Evolutionary conservation across 2,113 vertebrate species (phyloP).

Genomic region (Eublepharis macularius): DNA sequence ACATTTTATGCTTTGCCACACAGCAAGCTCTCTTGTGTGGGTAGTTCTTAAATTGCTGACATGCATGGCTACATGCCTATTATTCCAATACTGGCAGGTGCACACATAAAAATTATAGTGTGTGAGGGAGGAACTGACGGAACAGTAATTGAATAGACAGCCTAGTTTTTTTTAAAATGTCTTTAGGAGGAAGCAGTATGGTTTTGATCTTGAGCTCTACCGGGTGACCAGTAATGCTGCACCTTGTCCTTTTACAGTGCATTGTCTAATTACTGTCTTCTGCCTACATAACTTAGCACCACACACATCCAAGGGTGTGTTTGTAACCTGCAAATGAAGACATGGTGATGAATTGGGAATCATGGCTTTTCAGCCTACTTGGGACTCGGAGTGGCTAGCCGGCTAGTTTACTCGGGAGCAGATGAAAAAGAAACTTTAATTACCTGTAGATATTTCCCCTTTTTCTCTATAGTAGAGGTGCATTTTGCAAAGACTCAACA

Average conservation of each 20-base stretch:
- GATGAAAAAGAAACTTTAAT: neutral
- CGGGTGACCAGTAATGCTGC: neutral
- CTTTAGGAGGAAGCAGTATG: constrained; percentile 15
- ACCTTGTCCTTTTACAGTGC: neutral
- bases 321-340: neutral
- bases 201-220: neutral
- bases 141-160: constrained; percentile 22
- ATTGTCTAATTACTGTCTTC: fast-evolving
- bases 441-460: neutral
- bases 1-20: constrained; percentile 3
- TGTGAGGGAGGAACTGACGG: constrained; percentile 4
- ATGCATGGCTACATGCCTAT: neutral
- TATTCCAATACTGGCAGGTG: neutral
- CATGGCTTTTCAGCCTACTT: neutral
- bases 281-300: neutral
- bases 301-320: fast-evolving
- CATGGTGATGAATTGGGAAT: neutral
- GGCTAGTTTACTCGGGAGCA: neutral
- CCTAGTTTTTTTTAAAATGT: neutral
- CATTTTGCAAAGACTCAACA: neutral
- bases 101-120: constrained; percentile 7
- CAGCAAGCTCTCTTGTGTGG: constrained; percentile 1
- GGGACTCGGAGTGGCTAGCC: neutral
- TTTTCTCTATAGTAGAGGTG: neutral
- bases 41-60: constrained; percentile 25